A percentile compares a stretch with the other conserved stretches of the same genome.
Conservation (phyloP, 2,888 invertebrate genomes). For the Leuctra nigra region DNA sequence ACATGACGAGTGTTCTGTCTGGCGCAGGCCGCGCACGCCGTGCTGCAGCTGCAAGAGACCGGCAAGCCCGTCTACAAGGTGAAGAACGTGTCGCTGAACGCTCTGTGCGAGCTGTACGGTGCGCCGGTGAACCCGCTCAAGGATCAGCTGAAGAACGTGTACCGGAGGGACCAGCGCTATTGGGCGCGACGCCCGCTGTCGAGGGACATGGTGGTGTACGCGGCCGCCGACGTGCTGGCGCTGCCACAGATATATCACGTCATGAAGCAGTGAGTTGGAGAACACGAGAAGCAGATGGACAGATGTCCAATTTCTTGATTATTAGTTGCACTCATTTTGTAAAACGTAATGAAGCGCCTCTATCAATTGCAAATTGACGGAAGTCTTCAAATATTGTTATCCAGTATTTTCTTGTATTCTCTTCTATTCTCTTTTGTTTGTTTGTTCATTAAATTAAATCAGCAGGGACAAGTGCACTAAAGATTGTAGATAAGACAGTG, state of each 20-base stretch:
- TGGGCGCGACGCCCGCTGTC: constrained; percentile 87
- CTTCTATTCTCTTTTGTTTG: no score
- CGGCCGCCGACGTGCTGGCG: constrained; percentile 81
- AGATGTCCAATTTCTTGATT: no score
- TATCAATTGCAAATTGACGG: no score
- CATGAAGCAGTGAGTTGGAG: constrained; percentile 51
- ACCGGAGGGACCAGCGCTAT: constrained; percentile 70
- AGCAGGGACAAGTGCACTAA: no score
- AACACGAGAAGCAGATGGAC: no score
- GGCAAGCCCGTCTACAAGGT: constrained; percentile 91
- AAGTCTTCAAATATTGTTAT: no score
- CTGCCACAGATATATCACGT: constrained; percentile 74
- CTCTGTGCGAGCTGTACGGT: constrained; percentile 82
- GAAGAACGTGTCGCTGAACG: constrained; percentile 86
- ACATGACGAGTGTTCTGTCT: no score
- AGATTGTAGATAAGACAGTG: no score
- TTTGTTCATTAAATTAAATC: no score
- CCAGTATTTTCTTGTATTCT: no score
- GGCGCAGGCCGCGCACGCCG: constrained; percentile 74
- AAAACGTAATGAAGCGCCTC: no score
- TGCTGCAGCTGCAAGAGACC: constrained; percentile 83
- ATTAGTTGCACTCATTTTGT: no score
- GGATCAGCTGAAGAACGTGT: constrained; percentile 81
- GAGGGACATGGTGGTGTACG: constrained; percentile 86
- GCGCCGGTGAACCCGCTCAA: constrained; percentile 86